Evolutionary conservation across 2,888 invertebrate species (phyloP).

Genomic region (Phasia obesa): DNA sequence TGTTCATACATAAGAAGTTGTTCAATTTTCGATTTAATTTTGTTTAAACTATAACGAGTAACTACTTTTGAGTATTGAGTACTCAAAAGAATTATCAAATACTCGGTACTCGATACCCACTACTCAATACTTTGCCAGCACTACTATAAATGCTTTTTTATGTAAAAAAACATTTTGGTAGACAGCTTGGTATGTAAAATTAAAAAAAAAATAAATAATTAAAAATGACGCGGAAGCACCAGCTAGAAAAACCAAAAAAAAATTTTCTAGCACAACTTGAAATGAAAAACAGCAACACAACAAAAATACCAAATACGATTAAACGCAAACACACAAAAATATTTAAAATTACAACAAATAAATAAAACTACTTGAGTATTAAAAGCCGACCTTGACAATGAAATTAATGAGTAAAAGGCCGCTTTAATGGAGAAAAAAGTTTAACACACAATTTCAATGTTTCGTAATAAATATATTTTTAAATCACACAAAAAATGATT

Average conservation of each 20-base stretch:
- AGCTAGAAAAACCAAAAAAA: slow-evolving; percentile 11
- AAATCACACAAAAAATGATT: slow-evolving; percentile 1
- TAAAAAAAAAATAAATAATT: slow-evolving; percentile 22
- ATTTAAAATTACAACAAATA: slow-evolving; percentile 13
- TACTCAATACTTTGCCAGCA: too few species aligned
- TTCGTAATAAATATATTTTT: slow-evolving; percentile 36
- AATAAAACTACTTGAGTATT: slow-evolving; percentile 28
- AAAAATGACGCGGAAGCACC: slow-evolving; percentile 26
- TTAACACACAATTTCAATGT: slow-evolving; percentile 22
- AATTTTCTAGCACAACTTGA: slow-evolving; percentile 21
- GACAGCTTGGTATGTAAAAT: slow-evolving; percentile 45
- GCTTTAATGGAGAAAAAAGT: slow-evolving; percentile 24
- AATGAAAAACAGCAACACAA: slow-evolving; percentile 10
- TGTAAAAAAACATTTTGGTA: slow-evolving; percentile 31
- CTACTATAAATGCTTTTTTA: slow-evolving; percentile 17
- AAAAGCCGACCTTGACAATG: slow-evolving; percentile 66
- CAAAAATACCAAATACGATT: slow-evolving; percentile 32
- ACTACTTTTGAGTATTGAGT: too few species aligned
- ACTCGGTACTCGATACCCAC: too few species aligned
- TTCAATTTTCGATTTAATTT: too few species aligned
- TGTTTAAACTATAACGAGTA: too few species aligned
- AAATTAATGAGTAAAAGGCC: slow-evolving; percentile 37
- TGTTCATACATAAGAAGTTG: too few species aligned
- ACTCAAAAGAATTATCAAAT: too few species aligned
- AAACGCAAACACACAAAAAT: slow-evolving; percentile 7